phyloP scores from a whole-genome alignment of 2,797 vertebrate genomes.

The Momotus momota region DNA sequence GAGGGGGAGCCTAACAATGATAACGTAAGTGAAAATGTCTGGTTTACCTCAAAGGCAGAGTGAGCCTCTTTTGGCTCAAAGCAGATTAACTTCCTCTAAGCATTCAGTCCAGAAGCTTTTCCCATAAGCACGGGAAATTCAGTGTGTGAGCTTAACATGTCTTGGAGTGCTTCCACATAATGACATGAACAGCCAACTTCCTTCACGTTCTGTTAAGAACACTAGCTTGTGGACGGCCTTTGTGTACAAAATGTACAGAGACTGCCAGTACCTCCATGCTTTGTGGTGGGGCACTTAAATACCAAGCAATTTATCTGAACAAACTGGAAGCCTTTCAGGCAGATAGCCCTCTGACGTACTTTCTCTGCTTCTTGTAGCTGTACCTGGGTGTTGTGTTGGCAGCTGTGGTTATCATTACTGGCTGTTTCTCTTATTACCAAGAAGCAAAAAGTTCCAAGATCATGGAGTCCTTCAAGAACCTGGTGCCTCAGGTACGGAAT shows the following conservation, averaged over 20 bases:
- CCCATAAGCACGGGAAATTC: constrained; percentile 5
- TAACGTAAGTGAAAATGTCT: constrained; percentile 83
- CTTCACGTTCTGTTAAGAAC: constrained; percentile 1
- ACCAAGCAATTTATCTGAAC: background rate
- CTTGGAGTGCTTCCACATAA: constrained; percentile 50
- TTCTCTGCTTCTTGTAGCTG: constrained; percentile 77
- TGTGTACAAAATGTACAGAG: constrained; percentile 17
- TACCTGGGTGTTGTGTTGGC: constrained; percentile 93
- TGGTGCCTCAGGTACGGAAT: constrained; percentile 91
- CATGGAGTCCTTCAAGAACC: constrained; percentile 98
- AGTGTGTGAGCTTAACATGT: background rate
- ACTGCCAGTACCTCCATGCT: background rate
- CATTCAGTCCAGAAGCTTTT: constrained; percentile 34
- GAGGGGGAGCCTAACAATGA: constrained; percentile 88
- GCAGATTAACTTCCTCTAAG: constrained; percentile 24
- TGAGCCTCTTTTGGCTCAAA: background rate
- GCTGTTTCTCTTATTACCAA: constrained; percentile 98
- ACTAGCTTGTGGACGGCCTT: background rate
- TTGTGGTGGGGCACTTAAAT: background rate
- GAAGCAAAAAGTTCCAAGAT: constrained; percentile 98
- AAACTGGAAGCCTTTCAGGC: background rate
- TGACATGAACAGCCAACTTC: constrained; percentile 34
- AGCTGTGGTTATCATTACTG: constrained; percentile 97
- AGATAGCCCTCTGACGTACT: constrained; percentile 13
- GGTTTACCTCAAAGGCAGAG: background rate